Percentiles rank a stretch among this genome's conserved stretches.
These are phyloP conservation scores for Poicephalus gulielmi DNA, from an alignment of 2,113 vertebrate species.

Conservation along the genomic window DNA sequence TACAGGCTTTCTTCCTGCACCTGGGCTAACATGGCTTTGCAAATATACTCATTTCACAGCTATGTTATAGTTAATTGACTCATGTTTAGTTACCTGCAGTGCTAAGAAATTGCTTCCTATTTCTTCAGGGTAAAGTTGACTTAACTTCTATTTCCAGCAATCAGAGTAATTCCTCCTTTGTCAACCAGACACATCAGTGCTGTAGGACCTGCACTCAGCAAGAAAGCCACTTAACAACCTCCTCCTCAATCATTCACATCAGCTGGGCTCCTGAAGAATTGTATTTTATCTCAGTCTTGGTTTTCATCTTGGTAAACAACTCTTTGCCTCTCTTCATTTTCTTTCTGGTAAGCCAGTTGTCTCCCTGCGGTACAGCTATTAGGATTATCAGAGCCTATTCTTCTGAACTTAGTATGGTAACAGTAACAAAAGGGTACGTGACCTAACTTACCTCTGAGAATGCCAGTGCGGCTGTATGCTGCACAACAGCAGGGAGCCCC, in stretches of 20 bases:
- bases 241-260: neutral
- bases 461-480: neutral
- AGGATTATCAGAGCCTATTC: neutral
- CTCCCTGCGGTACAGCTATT: neutral
- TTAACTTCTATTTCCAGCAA: neutral
- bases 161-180: neutral
- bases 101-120: neutral
- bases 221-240: neutral
- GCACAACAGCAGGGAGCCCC: neutral
- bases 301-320: neutral
- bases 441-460: neutral
- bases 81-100: neutral
- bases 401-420: neutral
- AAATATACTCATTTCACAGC: neutral
- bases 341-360: neutral
- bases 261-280: neutral
- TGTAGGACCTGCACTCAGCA: rapidly evolving
- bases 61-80: neutral
- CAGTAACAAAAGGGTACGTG: neutral
- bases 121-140: neutral
- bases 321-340: neutral
- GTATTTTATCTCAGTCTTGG: neutral
- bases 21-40: neutral
- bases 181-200: neutral
- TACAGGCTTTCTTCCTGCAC: neutral